A percentile compares a stretch with the other conserved stretches of the same genome.
phyloP scores from a whole-genome alignment of 2,888 invertebrate species.

The Ischnura elegans region DNA sequence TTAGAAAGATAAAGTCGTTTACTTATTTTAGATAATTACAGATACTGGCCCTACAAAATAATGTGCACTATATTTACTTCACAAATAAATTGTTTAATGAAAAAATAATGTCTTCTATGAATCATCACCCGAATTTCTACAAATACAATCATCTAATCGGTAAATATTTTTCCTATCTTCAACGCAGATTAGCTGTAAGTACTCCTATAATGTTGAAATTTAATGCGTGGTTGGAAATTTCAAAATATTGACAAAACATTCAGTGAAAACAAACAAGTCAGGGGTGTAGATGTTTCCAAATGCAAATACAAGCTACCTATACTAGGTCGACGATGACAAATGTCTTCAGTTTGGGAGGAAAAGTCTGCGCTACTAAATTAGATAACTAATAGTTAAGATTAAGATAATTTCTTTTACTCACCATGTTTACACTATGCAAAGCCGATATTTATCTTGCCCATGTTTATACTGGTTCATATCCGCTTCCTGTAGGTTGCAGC shows the following conservation, averaged over 20 bases:
- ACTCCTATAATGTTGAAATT: too few species aligned
- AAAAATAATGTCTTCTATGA: too few species aligned
- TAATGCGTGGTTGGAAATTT: background rate
- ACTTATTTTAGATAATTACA: too few species aligned
- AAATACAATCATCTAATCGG: too few species aligned
- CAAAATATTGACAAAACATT: background rate
- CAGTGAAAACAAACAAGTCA: background rate
- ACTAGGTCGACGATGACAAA: background rate
- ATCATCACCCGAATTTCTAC: too few species aligned
- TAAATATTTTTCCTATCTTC: too few species aligned
- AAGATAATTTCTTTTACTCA: background rate
- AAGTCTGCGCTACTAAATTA: background rate
- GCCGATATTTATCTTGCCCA: constrained; percentile 62
- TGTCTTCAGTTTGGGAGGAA: background rate
- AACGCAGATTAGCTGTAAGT: too few species aligned
- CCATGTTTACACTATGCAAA: constrained; percentile 58
- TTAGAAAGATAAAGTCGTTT: too few species aligned
- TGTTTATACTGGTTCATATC: constrained; percentile 48
- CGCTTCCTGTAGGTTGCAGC: constrained; percentile 58
- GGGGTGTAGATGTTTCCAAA: background rate
- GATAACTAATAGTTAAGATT: background rate
- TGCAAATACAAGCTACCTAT: background rate
- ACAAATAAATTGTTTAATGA: too few species aligned
- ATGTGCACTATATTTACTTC: too few species aligned
- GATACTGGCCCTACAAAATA: too few species aligned